Base-by-base conservation (phyloP, 2,888 invertebrate genomes). In the Aleiodes leptofemur region DNA sequence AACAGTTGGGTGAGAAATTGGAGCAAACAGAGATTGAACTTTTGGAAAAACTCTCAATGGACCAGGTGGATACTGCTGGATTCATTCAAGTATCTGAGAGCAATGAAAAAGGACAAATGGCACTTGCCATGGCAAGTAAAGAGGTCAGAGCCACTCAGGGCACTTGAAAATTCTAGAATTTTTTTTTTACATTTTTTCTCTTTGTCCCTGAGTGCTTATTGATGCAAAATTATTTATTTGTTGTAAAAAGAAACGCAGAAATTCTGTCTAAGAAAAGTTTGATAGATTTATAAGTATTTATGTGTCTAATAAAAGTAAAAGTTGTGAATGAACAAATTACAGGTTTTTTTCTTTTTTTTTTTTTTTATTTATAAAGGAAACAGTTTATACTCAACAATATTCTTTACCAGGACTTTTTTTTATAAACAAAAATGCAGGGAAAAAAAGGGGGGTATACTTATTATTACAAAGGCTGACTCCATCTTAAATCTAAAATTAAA, bases 1-100 rank as follows among this genome's bases (percentile, higher is more conserved):
- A 90, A 69, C 91, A 92, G 76, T 84, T 92, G 48, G 91, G 91
- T 4, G 91, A 92, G 81, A 91, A 91, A 79, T 82, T 92, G 55
- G 88, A 90, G 31, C 83, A 89, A 4, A 84, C 85, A 6, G 91
- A 92, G 81, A 81, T 91, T 66, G 90, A 90, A 77, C 90, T 92
- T 79, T 81, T 92, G 57, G 91, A 92, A 81, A 90, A 89, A 78
- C 86, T 91, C 78, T 90, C 90, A 34, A 83, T 89, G 72, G 87
- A 87, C 64, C 85, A 85, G 8, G 86, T 90, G 69, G 85, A 86
- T 29, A 87, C 90, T 55, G 86, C 88, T 76, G 89, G 87, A 81
- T 92, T 91, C 83, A 87, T 90, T 31, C 89, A 90, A 84, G 87
- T 91, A 23, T 84, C 86, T 61, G 91, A 91, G 72, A 86, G 78